phyloP scores from a whole-genome alignment of 2,888 invertebrate species.

The Dusona sp. region DNA sequence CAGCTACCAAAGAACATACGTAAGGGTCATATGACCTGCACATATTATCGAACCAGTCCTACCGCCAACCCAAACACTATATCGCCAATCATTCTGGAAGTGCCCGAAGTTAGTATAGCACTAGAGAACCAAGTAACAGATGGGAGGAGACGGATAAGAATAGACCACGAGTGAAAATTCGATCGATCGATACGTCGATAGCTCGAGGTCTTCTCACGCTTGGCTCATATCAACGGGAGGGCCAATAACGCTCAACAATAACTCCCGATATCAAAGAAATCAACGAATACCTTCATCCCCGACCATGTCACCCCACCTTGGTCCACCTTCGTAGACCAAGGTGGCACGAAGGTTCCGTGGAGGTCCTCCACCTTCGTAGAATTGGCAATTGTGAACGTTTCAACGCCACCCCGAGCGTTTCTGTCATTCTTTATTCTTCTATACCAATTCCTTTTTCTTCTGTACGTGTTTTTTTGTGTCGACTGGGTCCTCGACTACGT shows the following conservation, averaged over 20 bases:
- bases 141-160: neutral
- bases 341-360: too few species aligned
- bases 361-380: constrained; percentile 53
- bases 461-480: neutral
- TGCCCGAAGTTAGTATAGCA: neutral
- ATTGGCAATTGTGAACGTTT: constrained; percentile 78
- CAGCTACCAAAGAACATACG: neutral
- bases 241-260: constrained; percentile 74
- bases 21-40: neutral
- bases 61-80: neutral
- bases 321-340: constrained; percentile 58
- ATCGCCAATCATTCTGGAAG: neutral
- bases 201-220: constrained; percentile 5
- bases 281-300: constrained; percentile 66
- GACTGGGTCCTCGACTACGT: neutral
- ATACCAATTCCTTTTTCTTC: constrained; percentile 27
- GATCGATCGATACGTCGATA: constrained; percentile 49
- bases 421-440: constrained; percentile 64
- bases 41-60: neutral
- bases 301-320: constrained; percentile 27
- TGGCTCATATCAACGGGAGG: constrained; percentile 32
- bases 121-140: neutral
- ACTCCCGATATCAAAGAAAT: constrained; percentile 75
- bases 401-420: constrained; percentile 68
- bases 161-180: constrained; percentile 29